phyloP scores from a whole-genome alignment of 1,140 invertebrate genomes.

The Formica exsecta region DNA sequence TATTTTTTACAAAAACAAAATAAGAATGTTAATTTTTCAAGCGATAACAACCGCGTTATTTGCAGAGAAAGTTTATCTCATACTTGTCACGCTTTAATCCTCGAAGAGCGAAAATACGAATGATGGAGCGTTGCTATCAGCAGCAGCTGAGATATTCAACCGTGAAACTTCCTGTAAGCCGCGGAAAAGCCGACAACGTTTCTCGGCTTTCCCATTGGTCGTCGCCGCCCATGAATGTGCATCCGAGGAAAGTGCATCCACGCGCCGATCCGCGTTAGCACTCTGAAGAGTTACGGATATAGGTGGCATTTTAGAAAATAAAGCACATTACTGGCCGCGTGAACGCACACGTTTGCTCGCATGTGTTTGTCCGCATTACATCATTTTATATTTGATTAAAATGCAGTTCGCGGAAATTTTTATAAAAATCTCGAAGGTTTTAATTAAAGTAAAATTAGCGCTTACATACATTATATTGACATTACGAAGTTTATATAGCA shows the following conservation, averaged over 20 bases:
- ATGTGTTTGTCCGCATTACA: neutral
- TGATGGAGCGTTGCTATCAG: conserved; percentile 42
- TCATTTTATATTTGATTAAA: conserved; percentile 17
- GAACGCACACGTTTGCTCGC: neutral
- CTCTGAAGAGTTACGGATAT: conserved; percentile 47
- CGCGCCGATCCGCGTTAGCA: conserved; percentile 35
- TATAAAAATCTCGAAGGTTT: neutral
- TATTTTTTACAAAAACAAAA: conserved; percentile 19
- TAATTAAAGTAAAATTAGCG: conserved; percentile 35
- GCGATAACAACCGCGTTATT: neutral
- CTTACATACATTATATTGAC: neutral
- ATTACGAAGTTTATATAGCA: neutral
- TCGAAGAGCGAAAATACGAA: conserved; percentile 34
- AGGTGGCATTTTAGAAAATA: conserved; percentile 48
- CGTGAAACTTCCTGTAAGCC: conserved; percentile 41
- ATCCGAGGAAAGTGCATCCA: conserved; percentile 50
- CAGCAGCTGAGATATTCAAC: conserved; percentile 44
- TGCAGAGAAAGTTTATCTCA: neutral
- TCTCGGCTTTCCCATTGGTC: conserved; percentile 39
- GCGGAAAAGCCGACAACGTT: conserved; percentile 53
- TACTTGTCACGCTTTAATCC: neutral
- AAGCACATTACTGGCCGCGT: conserved; percentile 12
- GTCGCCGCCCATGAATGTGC: conserved; percentile 44
- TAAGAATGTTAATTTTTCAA: conserved; percentile 5
- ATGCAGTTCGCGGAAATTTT: neutral